phyloP scores from a whole-genome alignment of 1,140 invertebrate genomes.

The Nymphalis io region DNA sequence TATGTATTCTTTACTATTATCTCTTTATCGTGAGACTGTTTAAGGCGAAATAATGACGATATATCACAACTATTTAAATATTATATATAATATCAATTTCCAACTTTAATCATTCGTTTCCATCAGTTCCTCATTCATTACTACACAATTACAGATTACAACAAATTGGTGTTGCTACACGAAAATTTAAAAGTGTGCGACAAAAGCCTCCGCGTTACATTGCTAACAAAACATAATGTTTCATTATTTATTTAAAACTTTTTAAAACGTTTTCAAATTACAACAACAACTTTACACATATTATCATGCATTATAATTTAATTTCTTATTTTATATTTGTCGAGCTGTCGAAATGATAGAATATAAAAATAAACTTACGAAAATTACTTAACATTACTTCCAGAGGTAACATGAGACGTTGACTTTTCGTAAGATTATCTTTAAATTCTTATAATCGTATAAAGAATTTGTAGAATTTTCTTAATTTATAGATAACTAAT shows the following conservation, averaged over 20 bases:
- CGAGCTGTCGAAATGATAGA: not conserved
- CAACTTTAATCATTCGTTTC: slow-evolving; percentile 27
- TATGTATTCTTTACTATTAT: not conserved
- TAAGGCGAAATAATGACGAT: slow-evolving; percentile 1
- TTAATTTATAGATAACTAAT: slow-evolving; percentile 26
- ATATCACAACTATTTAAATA: slow-evolving; percentile 10
- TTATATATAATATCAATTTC: slow-evolving; percentile 10
- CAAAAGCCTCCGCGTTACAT: slow-evolving; percentile 57
- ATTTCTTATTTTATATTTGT: slow-evolving; percentile 19
- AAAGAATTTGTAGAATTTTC: slow-evolving; percentile 32
- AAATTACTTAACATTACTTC: not conserved
- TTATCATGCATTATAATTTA: slow-evolving; percentile 47
- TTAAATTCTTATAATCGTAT: slow-evolving; percentile 8
- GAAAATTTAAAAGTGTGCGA: slow-evolving; percentile 69
- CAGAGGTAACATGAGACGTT: not conserved
- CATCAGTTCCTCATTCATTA: slow-evolving; percentile 29
- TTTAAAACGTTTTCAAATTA: slow-evolving; percentile 39
- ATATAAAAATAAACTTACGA: slow-evolving; percentile 4
- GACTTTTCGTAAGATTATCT: not conserved
- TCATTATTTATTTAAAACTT: slow-evolving; percentile 37
- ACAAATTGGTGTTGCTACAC: slow-evolving; percentile 63
- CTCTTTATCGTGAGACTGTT: not conserved
- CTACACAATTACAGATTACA: slow-evolving; percentile 53
- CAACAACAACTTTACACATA: slow-evolving; percentile 58
- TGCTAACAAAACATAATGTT: slow-evolving; percentile 33